Base-by-base conservation (phyloP, 2,797 vertebrate species). In the Poliocrania exsul region DNA sequence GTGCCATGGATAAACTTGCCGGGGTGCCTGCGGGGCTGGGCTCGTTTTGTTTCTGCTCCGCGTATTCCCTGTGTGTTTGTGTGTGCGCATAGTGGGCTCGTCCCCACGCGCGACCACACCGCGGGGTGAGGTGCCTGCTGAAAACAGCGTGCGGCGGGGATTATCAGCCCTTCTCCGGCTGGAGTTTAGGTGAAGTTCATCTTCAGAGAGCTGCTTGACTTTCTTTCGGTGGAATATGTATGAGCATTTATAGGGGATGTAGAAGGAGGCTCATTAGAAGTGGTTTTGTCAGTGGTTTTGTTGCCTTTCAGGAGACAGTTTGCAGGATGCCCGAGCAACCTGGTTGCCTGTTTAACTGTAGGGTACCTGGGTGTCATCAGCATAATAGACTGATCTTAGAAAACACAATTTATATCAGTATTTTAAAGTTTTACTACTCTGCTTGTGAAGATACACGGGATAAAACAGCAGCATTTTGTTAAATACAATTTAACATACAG, bases 131-230 rank as follows among this genome's bases (percentile, higher is more conserved):
- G 6, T 31, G 37, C 44, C 37, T 5, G 1, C 31, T 16, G 64
- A n/a, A 29, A 13, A 10, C 4, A 25, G 26, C 54, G 13, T 19
- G 82, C 4, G 31, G 4, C 14, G 46, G 6, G 31, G 38, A 42
- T 44, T n/a, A 8, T 33, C 67, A 11, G 49, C 40, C 92, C 92
- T 89, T 66, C 53, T 47, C 51, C 4, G 79, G 26, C 47, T 54
- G 94, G 96, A 98, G 97, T 98, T 98, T 49, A 31, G 2, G 46
- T 62, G 77, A 97, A 98, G 92, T 97, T 97, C 90, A 5, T 44
- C 81, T 72, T 81, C 64, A 21, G 8, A 70, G 72, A 80, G 88
- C 71, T n/a, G 46, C 69, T 91, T 82, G 96, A 96, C 93, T 97
- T 97, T 84, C 73, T 91, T 92, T 51, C 61, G 73, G 35, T 77